phyloP scores from a whole-genome alignment of 2,797 vertebrate species.

The Intellagama lesueurii region DNA sequence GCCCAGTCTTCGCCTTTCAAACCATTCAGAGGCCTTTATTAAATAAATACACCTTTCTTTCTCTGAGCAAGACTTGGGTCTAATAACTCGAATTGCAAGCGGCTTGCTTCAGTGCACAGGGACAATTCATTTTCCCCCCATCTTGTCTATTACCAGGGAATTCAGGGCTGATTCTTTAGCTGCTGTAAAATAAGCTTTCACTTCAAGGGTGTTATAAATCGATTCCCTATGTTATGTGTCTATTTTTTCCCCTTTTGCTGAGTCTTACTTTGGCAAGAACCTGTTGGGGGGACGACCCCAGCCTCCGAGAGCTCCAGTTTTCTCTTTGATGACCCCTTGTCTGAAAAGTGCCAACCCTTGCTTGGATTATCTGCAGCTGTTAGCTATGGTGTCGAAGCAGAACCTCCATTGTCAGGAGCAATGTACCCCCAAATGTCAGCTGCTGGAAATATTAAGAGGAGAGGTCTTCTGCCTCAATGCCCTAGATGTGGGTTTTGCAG shows the following conservation, averaged over 20 bases:
- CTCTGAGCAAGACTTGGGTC: neutral
- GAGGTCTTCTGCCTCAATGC: neutral
- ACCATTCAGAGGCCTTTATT: neutral
- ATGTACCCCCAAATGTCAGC: neutral
- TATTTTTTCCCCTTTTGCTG: neutral
- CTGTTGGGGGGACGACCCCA: neutral
- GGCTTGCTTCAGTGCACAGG: neutral
- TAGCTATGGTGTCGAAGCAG: neutral
- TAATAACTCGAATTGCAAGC: slow-evolving; percentile 11
- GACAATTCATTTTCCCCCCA: neutral
- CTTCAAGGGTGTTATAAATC: neutral
- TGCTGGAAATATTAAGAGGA: neutral
- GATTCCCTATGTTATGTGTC: neutral
- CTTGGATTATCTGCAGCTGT: neutral
- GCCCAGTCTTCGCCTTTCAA: too few species aligned
- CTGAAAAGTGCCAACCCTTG: neutral
- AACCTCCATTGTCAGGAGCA: neutral
- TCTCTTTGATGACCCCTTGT: neutral
- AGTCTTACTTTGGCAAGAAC: too few species aligned
- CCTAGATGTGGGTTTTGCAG: neutral
- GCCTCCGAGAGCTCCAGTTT: neutral
- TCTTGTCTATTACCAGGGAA: slow-evolving; percentile 23
- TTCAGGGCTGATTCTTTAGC: neutral
- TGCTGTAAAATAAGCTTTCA: slow-evolving; percentile 7
- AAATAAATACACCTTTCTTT: neutral